phyloP scores from a whole-genome alignment of 1,140 invertebrate genomes.

The Andrena cerasifolii region DNA sequence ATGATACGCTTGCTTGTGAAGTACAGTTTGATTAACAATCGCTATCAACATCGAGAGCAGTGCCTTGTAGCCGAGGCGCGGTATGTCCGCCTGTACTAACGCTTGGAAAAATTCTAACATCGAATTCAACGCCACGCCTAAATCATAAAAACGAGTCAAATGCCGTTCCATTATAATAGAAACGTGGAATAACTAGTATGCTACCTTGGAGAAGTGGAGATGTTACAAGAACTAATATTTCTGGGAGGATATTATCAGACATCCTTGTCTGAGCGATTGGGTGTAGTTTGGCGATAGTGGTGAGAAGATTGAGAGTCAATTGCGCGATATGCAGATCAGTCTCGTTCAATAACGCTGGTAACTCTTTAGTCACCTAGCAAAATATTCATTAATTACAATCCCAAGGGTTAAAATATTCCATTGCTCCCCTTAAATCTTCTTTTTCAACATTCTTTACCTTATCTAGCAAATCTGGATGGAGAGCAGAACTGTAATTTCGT shows the following conservation, averaged over 20 bases:
- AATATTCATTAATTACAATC: background rate
- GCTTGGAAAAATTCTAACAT: slow-evolving; percentile 96
- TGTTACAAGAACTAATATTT: slow-evolving; percentile 93
- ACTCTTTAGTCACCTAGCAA: slow-evolving; percentile 87
- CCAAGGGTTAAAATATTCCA: background rate
- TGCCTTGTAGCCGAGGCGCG: slow-evolving; percentile 91
- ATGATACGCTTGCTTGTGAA: slow-evolving; percentile 92
- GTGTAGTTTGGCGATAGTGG: slow-evolving; percentile 88
- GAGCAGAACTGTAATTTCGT: slow-evolving; percentile 89
- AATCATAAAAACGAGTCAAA: slow-evolving; percentile 14
- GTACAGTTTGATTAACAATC: slow-evolving; percentile 83
- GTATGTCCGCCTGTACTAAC: slow-evolving; percentile 90
- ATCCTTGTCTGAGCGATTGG: slow-evolving; percentile 87
- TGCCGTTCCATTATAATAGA: background rate
- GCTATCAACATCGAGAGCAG: slow-evolving; percentile 89
- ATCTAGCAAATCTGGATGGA: slow-evolving; percentile 88
- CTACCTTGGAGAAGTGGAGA: slow-evolving; percentile 93
- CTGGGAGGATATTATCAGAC: slow-evolving; percentile 89
- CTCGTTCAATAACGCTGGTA: slow-evolving; percentile 95
- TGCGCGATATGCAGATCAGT: slow-evolving; percentile 98
- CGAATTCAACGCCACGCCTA: slow-evolving; percentile 92
- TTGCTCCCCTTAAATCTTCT: too few relatives aligned
- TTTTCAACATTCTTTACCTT: slow-evolving; percentile 83
- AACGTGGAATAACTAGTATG: background rate
- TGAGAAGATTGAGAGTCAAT: slow-evolving; percentile 90